Evolutionary conservation across 2,113 vertebrate genomes (phyloP), one percentile per base, ranked within the genome.

Genomic region (Myrmecophaga tridactyla): DNA sequence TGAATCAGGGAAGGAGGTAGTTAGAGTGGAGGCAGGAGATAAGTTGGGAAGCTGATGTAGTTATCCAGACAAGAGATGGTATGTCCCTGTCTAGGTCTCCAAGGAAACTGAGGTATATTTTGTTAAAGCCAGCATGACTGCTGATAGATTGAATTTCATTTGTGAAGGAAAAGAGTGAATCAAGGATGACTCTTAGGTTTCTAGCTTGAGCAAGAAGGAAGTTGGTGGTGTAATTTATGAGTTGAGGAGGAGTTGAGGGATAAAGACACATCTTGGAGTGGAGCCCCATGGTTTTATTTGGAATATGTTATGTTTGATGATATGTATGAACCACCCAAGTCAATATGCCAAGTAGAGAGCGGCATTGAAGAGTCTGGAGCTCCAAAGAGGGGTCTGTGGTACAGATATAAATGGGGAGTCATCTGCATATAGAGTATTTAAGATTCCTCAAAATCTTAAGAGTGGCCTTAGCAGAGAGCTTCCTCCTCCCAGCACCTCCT

Each of bases 91-190:
- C 36, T 56, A 39, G 10, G 31, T 27, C 53, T 72, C 34, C 78
- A 85, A 56, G n/a, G 53, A 46, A 8, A 86, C 83, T 82, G 81
- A 34, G n/a, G 17, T 94, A 12, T 65, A 36, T 65, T 53, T 58
- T 86, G 31, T 65, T 53, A 53, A 53, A 96, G 86, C 76, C 25
- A 62, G 6, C 34, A 65, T 39, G 46, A 84, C 12, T 21, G 6
- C 60, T 67, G 60, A 65, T 36, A n/a, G n/a, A n/a, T n/a, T n/a
- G n/a, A n/a, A 93, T 89, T 95, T 86, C 76, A 80, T 12, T 56
- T 56, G 21, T 76, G 4, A 77, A 4, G 15, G 29, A 82, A 73
- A 89, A n/a, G 51, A 21, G 17, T 21, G 29, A 84, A 81, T 41
- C 31, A 41, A 69, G 58, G 63, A 39, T 85, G 12, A 73, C 20